Percentiles rank a stretch among this genome's conserved stretches.
Conservation (phyloP, 2,888 invertebrate genomes). For the Lacanobia wlatinum region DNA sequence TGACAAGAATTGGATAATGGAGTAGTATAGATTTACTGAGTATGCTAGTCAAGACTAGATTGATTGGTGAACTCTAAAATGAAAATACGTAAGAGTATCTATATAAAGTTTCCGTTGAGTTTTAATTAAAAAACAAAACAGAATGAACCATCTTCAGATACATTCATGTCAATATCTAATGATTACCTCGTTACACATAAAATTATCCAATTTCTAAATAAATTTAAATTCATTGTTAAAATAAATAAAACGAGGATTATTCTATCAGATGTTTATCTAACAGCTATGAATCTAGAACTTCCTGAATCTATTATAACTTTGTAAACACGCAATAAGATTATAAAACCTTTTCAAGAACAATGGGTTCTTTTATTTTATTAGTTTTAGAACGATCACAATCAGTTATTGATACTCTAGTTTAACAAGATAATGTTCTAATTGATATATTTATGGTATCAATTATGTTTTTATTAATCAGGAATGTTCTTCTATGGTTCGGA, state of each 20-base stretch:
- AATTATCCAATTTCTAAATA: not conserved
- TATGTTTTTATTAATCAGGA: conserved; percentile 41
- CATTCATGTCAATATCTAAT: not conserved
- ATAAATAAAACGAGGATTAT: conserved; percentile 24
- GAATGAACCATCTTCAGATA: not conserved
- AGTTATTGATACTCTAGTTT: conserved; percentile 49
- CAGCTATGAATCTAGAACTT: conserved; percentile 50
- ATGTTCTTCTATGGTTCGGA: conserved; percentile 33
- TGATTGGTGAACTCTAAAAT: too few species aligned
- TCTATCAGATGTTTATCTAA: conserved; percentile 48
- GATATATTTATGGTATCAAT: conserved; percentile 49
- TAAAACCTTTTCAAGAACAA: conserved; percentile 57
- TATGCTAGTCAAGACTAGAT: too few species aligned
- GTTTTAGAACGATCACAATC: conserved; percentile 34
- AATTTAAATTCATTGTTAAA: not conserved
- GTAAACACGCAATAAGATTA: conserved; percentile 47
- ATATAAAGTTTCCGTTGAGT: too few species aligned
- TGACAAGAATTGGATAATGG: too few species aligned
- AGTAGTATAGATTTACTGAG: too few species aligned
- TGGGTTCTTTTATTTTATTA: conserved; percentile 42
- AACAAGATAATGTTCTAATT: conserved; percentile 41
- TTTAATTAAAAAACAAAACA: not conserved
- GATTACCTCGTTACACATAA: not conserved
- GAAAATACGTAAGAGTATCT: too few species aligned
- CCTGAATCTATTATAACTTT: conserved; percentile 44